These are phyloP conservation scores for Syndactyla subalaris DNA, from an alignment of 2,797 vertebrate genomes.

Conservation along the genomic window DNA sequence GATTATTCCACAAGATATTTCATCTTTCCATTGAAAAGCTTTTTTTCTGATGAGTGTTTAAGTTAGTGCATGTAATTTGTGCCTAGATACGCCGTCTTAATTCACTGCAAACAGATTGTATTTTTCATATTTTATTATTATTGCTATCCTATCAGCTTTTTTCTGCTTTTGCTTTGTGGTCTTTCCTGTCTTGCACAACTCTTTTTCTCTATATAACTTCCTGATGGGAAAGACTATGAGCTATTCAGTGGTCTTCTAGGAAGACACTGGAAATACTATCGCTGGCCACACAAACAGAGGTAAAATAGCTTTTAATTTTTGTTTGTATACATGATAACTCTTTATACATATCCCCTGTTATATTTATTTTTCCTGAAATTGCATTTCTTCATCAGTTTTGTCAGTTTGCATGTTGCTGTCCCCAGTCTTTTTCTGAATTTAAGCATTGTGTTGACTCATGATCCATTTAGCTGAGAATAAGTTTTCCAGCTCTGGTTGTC, in stretches of 20 bases:
- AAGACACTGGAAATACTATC: not conserved
- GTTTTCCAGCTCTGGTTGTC: conserved; percentile 1
- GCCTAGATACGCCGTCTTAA: not conserved
- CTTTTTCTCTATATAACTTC: not conserved
- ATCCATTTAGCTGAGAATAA: not conserved
- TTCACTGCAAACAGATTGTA: not conserved
- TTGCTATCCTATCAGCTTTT: not conserved
- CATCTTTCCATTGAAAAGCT: not conserved
- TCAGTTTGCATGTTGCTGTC: not conserved
- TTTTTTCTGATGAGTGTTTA: not conserved
- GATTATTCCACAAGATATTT: not conserved
- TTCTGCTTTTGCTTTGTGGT: not conserved
- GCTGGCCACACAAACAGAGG: not conserved
- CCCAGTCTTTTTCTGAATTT: not conserved
- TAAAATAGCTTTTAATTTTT: not conserved
- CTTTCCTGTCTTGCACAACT: not conserved
- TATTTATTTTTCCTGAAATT: not conserved
- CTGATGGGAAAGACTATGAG: not conserved
- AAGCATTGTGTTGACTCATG: not conserved
- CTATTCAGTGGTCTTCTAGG: not conserved
- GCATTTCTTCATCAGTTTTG: not conserved
- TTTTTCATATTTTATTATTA: not conserved
- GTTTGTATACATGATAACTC: not conserved
- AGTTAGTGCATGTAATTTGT: not conserved
- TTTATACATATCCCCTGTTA: not conserved